Base-by-base conservation (phyloP, 2,113 vertebrate species). In the Lota lota region DNA sequence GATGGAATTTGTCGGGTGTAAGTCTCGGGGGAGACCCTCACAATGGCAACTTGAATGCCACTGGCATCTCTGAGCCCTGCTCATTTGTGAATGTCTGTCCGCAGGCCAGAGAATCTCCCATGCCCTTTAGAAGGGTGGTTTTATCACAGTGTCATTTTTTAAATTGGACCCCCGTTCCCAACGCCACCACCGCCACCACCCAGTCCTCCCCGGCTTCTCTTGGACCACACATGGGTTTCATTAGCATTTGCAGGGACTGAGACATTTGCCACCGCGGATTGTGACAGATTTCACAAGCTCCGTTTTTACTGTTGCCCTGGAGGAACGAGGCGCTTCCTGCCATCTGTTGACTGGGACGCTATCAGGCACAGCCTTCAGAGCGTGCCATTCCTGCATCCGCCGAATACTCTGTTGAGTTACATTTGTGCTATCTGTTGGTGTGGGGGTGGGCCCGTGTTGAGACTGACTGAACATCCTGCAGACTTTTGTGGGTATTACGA, bases 341-440 rank as follows among this genome's bases (percentile, higher is more conserved):
- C 90, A 91, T 91, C 90, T 91, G 89, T 87, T 92, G 90, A 88
- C 81, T 82, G 81, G 76, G 81, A 87, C 85, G 85, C 85, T 88
- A 87, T 72, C 66, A 73, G 4, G 57, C 73, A 72, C 73, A 63
- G 88, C 64, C 73, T 83, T 84, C 61, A 79, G 80, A 83, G 69
- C 62, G 74, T 70, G 61, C 40, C 76, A 61, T 82, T 61, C 63
- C 68, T 70, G 81, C 75, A 65, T 70, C 51, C 70, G 57, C 73
- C 70, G 67, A 69, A 69, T 15, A 47, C 40, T 10, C 40, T 47
- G 40, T 47, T 47, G 40, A 8, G 40, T 47, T 47, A 11, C 40
- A 47, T 47, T 47, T 47, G 40, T 47, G 40, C 12, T 47, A 47
- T 8, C 40, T 47, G 12, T 10, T 14, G 40, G 40, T 47, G 40